Base-by-base conservation (phyloP, 2,797 vertebrate genomes). In the Siniperca undulata region DNA sequence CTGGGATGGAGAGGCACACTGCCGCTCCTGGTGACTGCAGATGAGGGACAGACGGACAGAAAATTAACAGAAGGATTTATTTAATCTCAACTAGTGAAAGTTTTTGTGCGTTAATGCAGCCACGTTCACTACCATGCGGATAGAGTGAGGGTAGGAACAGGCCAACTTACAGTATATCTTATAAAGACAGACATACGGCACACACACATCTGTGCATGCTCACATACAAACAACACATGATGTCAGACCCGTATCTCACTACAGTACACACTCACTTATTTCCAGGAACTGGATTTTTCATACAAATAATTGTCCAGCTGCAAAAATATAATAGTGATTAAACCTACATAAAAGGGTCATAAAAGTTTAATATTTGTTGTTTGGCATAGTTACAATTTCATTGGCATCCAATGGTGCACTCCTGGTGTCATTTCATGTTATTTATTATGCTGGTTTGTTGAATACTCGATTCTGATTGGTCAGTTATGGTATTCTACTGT, bases 1-100 rank as follows among this genome's bases (percentile, higher is more conserved):
- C 84, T 48, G 89, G 84, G 88, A 90, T 1, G 27, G 59, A 50
- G 78, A 68, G 79, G 81, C 80, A 70, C 86, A 24, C 82, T 46
- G 77, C 55, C 40, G 69, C 82, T 85, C 66, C 79, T 11, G 73
- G 65, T 27, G 74, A 50, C 81, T 27, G 68, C 80, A 84, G 86
- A 92, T 88, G 86, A 90, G 82, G 88, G 93, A 94, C 93, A 94
- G 92, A 93, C 89, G 87, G 91, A 56, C 12, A 7, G 77, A 64
- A 94, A 93, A 94, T 95, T 88, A 92, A 92, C 91, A 90, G 78
- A 85, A 93, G 90, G 92, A 93, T 92, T 92, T 92, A 79, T 89
- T 93, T 92, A 87, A 94, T 93, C 92, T 91, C 70, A 74, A 81
- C 77, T 70, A 88, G 91, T 89, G 89, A 84, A 92, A 93, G 89